phyloP scores from a whole-genome alignment of 2,797 vertebrate genomes.

The Coreius guichenoti region DNA sequence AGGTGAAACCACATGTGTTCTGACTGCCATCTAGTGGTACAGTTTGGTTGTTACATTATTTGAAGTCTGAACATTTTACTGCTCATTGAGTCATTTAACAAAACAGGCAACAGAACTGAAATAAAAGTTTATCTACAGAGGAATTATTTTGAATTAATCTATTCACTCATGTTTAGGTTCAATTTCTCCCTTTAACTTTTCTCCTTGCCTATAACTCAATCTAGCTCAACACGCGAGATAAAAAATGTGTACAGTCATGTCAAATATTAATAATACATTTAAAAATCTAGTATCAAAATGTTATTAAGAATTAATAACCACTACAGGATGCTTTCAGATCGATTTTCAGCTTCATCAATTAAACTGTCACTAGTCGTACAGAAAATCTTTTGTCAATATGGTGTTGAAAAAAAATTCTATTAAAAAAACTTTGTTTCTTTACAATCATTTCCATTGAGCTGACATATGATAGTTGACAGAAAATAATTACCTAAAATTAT shows the following conservation, averaged over 20 bases:
- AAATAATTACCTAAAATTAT: not conserved
- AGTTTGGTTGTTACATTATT: not conserved
- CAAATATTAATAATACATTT: not conserved
- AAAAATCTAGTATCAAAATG: not conserved
- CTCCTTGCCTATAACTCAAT: not conserved
- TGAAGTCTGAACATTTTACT: not conserved
- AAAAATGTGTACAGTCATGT: not conserved
- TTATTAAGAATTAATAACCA: not conserved
- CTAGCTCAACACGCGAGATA: not conserved
- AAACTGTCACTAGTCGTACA: too few species aligned
- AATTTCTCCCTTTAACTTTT: not conserved
- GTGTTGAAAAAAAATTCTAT: not conserved
- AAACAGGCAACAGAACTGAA: not conserved
- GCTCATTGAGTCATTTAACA: not conserved
- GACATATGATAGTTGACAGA: not conserved
- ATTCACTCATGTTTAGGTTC: not conserved
- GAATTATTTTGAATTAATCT: not conserved
- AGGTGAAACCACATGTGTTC: not conserved
- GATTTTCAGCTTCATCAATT: not conserved
- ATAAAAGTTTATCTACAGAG: not conserved
- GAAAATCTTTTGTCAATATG: too few species aligned
- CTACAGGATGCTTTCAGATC: not conserved
- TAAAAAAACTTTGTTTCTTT: not conserved
- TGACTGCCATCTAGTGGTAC: constrained; percentile 50
- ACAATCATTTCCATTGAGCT: not conserved